Conservation (phyloP, 2,888 invertebrate species). For the Drosophila maculinotata region DNA sequence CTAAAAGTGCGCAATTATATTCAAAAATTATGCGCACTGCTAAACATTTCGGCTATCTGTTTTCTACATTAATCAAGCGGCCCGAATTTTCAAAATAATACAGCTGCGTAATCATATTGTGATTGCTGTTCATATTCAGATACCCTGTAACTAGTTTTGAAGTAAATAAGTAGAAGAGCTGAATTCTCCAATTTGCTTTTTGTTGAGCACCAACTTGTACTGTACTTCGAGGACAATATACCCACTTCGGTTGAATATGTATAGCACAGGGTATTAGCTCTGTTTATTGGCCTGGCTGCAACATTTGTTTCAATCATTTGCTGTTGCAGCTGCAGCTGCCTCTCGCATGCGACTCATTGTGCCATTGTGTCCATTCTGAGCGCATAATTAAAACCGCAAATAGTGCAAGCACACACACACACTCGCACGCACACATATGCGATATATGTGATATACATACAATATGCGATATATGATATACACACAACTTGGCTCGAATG, state of each 20-base stretch:
- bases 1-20: conserved; percentile 25
- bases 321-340: conserved; percentile 25
- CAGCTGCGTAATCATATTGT: conserved; percentile 2
- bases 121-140: not conserved
- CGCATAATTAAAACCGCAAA: conserved; percentile 64
- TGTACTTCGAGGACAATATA: too few relatives aligned
- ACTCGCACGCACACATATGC: not conserved
- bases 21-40: conserved; percentile 59
- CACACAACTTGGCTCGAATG: conserved; percentile 37
- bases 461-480: conserved; percentile 27
- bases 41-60: conserved; percentile 59
- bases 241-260: too few relatives aligned
- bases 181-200: too few relatives aligned
- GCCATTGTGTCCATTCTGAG: conserved; percentile 47
- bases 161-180: too few relatives aligned
- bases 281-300: conserved; percentile 26
- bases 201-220: too few relatives aligned
- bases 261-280: conserved; percentile 36
- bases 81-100: conserved; percentile 5
- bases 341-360: conserved; percentile 41
- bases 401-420: conserved; percentile 37
- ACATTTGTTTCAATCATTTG: conserved; percentile 57
- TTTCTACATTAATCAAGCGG: conserved; percentile 30
- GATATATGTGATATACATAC: conserved; percentile 2
- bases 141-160: conserved; percentile 19